These are phyloP conservation scores for Catalaphyllia jardinei DNA, from an alignment of 64 coral and sea anemone genomes.

Conservation along the genomic window DNA sequence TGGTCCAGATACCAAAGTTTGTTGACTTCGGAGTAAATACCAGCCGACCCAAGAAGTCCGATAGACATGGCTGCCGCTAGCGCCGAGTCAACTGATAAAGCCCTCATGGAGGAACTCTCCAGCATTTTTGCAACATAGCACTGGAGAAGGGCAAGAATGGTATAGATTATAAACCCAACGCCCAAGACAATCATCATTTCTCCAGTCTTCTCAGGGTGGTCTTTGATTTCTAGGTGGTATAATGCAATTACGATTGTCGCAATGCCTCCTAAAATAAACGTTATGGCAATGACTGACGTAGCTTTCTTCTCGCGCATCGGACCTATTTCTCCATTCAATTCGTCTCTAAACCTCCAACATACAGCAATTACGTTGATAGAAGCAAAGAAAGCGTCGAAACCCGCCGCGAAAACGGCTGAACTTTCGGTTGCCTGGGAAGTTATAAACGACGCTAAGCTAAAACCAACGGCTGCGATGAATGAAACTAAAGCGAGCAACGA, in stretches of 20 bases:
- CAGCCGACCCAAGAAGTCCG: background rate
- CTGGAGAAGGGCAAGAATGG: background rate
- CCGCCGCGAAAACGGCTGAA: slow-evolving; percentile 18
- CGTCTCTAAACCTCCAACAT: slow-evolving; percentile 42
- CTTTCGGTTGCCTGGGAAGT: slow-evolving; percentile 26
- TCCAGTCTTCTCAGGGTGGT: slow-evolving; percentile 12
- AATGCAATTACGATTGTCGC: slow-evolving; percentile 7
- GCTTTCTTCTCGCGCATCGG: slow-evolving; percentile 13
- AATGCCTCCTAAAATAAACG: slow-evolving; percentile 1
- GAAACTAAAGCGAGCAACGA: slow-evolving; percentile 4
- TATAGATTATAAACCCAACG: background rate
- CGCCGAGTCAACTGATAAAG: slow-evolving; percentile 13
- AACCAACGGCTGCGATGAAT: slow-evolving; percentile 13
- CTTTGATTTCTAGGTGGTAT: slow-evolving; percentile 19
- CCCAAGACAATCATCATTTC: slow-evolving; percentile 3
- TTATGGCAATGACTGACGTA: background rate
- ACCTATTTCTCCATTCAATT: slow-evolving; percentile 25
- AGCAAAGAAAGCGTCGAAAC: slow-evolving; percentile 35
- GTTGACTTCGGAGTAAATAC: background rate
- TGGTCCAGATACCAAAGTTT: slow-evolving; percentile 42
- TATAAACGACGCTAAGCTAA: slow-evolving; percentile 29
- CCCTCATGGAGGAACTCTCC: slow-evolving; percentile 11
- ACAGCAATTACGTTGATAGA: slow-evolving; percentile 28
- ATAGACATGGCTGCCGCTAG: slow-evolving; percentile 5
- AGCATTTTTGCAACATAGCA: slow-evolving; percentile 1